Conservation (phyloP, 2,797 vertebrate species). For the Fundulus diaphanus region DNA sequence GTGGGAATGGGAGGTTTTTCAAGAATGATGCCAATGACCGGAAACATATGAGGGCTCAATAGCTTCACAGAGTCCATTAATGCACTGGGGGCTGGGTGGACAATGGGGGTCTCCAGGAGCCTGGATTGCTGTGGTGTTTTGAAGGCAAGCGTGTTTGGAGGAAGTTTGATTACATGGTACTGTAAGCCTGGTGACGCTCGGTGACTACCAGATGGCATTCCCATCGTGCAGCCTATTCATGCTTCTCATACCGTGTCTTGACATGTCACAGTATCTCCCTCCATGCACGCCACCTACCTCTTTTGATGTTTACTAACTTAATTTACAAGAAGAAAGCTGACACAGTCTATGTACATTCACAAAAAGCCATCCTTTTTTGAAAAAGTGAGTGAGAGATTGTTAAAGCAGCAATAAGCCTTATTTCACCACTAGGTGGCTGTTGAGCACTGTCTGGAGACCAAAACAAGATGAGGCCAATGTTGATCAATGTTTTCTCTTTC, state of each 20-base stretch:
- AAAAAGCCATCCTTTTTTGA: not conserved
- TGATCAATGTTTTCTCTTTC: too few species aligned
- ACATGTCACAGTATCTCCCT: constrained; percentile 53
- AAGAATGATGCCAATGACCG: constrained; percentile 70
- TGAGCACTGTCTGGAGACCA: too few species aligned
- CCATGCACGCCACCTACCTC: constrained; percentile 5
- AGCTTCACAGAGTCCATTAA: constrained; percentile 30
- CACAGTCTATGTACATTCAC: not conserved
- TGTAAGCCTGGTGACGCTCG: constrained; percentile 28
- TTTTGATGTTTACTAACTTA: constrained; percentile 55
- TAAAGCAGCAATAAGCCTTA: too few species aligned
- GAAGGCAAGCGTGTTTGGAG: constrained; percentile 26
- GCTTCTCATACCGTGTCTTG: constrained; percentile 43
- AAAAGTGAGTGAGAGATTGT: not conserved
- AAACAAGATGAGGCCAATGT: too few species aligned
- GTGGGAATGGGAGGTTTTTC: constrained; percentile 36
- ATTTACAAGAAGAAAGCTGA: constrained; percentile 51
- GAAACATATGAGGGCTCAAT: constrained; percentile 64
- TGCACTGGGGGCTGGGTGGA: constrained; percentile 25
- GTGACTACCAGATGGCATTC: constrained; percentile 60
- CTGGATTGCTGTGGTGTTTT: constrained; percentile 34
- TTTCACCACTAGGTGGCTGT: too few species aligned
- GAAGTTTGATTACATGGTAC: constrained; percentile 48
- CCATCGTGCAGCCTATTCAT: constrained; percentile 39
- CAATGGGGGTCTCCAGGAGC: not conserved